Percentiles rank a stretch among this genome's conserved stretches.
Conservation (phyloP, 2,888 invertebrate genomes). For the Lagria hirta region DNA sequence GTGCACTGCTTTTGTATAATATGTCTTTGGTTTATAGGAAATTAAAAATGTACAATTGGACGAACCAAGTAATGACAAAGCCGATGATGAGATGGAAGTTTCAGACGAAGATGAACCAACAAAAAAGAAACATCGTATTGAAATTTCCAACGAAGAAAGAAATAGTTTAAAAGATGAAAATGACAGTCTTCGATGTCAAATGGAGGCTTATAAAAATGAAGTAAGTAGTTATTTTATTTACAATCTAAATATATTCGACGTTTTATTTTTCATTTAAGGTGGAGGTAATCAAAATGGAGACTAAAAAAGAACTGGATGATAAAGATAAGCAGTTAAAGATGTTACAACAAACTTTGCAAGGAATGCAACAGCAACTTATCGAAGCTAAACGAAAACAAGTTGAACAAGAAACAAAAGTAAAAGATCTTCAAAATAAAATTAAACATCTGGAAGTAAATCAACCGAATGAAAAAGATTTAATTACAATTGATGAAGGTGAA, state of each 20-base stretch:
- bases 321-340: slow-evolving; percentile 83
- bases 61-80: slow-evolving; percentile 60
- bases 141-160: slow-evolving; percentile 37
- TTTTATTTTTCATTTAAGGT: slow-evolving; percentile 53
- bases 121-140: slow-evolving; percentile 45
- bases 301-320: slow-evolving; percentile 74
- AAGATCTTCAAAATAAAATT: slow-evolving; percentile 54
- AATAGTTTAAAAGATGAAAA: slow-evolving; percentile 73
- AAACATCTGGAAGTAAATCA: slow-evolving; percentile 25
- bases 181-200: slow-evolving; percentile 83
- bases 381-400: slow-evolving; percentile 59
- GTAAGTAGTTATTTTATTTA: slow-evolving; percentile 33
- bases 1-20: too few relatives aligned
- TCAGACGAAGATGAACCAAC: slow-evolving; percentile 71
- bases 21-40: slow-evolving; percentile 62
- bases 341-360: slow-evolving; percentile 65
- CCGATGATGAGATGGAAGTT: slow-evolving; percentile 86
- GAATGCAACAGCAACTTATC: slow-evolving; percentile 63
- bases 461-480: slow-evolving; percentile 51
- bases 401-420: slow-evolving; percentile 59
- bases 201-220: slow-evolving; percentile 94
- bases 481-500: slow-evolving; percentile 56
- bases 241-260: too few relatives aligned
- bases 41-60: slow-evolving; percentile 69
- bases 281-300: slow-evolving; percentile 80